Evolutionary conservation across 64 coral and sea anemone genomes (phyloP).

Genomic region (Catalaphyllia jardinei): DNA sequence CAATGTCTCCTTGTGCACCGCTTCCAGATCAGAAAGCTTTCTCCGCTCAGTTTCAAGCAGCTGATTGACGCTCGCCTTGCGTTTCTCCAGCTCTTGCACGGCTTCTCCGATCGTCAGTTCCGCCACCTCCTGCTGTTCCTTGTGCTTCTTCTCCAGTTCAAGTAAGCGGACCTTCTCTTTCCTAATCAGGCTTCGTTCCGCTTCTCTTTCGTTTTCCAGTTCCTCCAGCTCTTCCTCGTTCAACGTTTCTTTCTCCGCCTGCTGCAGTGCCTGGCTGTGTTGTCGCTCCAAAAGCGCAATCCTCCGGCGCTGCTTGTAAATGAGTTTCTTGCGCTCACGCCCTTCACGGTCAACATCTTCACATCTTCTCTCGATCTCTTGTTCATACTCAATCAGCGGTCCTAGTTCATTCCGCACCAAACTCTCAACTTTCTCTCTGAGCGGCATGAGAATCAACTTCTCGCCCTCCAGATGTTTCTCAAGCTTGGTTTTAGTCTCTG

Average conservation of each 20-base stretch:
- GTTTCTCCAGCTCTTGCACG: conserved; percentile 90
- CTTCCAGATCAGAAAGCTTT: conserved; percentile 80
- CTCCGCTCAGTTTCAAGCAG: conserved; percentile 71
- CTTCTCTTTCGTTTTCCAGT: conserved; percentile 96
- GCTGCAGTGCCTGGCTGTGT: conserved; percentile 93
- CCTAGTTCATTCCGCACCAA: conserved; percentile 94
- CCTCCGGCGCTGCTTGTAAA: conserved; percentile 88
- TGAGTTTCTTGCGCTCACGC: conserved; percentile 91
- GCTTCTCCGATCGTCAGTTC: conserved; percentile 95
- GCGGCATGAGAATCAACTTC: conserved; percentile 73
- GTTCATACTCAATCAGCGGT: conserved; percentile 86
- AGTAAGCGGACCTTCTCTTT: conserved; percentile 95
- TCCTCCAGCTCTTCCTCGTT: conserved; percentile 97
- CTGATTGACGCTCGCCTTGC: conserved; percentile 82
- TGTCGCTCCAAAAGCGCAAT: conserved; percentile 93
- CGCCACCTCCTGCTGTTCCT: conserved; percentile 92
- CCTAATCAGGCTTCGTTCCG: conserved; percentile 90
- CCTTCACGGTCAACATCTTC: conserved; percentile 92
- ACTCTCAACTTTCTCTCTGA: conserved; percentile 81
- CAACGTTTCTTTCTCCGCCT: conserved; percentile 96
- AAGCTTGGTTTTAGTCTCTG: conserved; percentile 92
- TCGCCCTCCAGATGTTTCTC: conserved; percentile 94
- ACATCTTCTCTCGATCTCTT: conserved; percentile 86
- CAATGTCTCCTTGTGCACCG: conserved; percentile 94
- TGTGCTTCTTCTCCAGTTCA: conserved; percentile 97